phyloP scores from a whole-genome alignment of 1,140 invertebrate species.

The Scaptomyza pallida region DNA sequence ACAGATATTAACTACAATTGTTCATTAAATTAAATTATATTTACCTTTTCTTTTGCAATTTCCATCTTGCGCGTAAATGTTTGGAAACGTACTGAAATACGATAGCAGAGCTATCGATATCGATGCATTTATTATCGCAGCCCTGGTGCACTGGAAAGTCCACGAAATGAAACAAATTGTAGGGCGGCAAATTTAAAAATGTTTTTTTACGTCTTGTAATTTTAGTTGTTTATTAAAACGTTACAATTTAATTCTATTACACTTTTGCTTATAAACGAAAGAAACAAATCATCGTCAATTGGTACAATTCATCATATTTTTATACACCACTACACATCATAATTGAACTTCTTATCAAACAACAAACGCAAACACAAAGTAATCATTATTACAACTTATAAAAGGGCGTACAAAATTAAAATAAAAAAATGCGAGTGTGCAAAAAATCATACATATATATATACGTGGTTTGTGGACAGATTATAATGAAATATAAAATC shows the following conservation, averaged over 20 bases:
- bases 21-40: background rate
- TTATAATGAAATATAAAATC: conserved; percentile 67
- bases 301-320: conserved; percentile 80
- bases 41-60: conserved; percentile 17
- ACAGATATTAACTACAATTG: background rate
- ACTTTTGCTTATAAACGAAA: conserved; percentile 82
- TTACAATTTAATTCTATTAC: conserved; percentile 82
- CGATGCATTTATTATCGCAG: background rate
- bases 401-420: conserved; percentile 50
- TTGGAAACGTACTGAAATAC: background rate
- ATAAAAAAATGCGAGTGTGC: conserved; percentile 41
- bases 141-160: conserved; percentile 1
- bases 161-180: background rate
- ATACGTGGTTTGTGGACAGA: conserved; percentile 48
- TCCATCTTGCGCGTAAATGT: conserved; percentile 16
- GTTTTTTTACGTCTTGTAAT: background rate
- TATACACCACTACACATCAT: conserved; percentile 76
- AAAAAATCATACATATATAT: conserved; percentile 47
- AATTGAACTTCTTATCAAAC: conserved; percentile 70
- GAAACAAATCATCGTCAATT: conserved; percentile 82
- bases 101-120: background rate
- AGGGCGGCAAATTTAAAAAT: conserved; percentile 25
- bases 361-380: conserved; percentile 76
- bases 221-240: conserved; percentile 76
- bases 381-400: conserved; percentile 62